A percentile compares a stretch with the other conserved stretches of the same genome.
These are phyloP conservation scores for Agrochola litura DNA, from an alignment of 2,888 invertebrate genomes.

Conservation along the genomic window DNA sequence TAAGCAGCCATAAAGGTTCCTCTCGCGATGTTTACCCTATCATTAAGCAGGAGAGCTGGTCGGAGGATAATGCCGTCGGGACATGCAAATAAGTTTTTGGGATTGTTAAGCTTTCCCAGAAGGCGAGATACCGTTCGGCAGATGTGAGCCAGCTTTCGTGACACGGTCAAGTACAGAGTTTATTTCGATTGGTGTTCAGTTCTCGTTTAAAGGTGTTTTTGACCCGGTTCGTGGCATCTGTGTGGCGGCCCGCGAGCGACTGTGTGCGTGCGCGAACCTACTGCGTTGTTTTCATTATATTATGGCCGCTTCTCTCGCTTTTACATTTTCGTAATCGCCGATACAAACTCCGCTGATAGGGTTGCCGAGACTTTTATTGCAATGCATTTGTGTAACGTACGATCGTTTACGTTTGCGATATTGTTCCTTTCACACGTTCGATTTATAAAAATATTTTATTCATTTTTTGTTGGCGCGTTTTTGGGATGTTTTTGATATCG, in stretches of 20 bases:
- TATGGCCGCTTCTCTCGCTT: conserved; percentile 88
- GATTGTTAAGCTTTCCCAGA: conserved; percentile 89
- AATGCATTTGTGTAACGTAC: conserved; percentile 69
- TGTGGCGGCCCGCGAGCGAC: conserved; percentile 69
- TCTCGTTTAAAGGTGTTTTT: conserved; percentile 89
- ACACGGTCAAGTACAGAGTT: conserved; percentile 88
- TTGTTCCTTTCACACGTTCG: conserved; percentile 69
- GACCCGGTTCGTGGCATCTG: conserved; percentile 86
- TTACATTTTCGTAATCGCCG: conserved; percentile 89
- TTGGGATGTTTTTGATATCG: conserved; percentile 56
- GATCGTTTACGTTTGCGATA: conserved; percentile 61
- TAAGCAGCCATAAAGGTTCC: conserved; percentile 84
- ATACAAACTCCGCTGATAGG: conserved; percentile 83
- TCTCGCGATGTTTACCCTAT: conserved; percentile 86
- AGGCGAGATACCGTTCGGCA: conserved; percentile 88
- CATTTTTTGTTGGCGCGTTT: conserved; percentile 49
- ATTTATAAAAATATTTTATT: conserved; percentile 38
- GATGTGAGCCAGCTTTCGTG: conserved; percentile 85
- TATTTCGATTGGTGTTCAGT: conserved; percentile 87
- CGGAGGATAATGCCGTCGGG: conserved; percentile 85
- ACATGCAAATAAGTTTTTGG: conserved; percentile 89
- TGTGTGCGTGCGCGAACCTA: conserved; percentile 82
- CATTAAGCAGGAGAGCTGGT: conserved; percentile 82
- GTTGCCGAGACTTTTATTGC: conserved; percentile 79
- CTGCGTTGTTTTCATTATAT: conserved; percentile 88